Percentiles rank a stretch among this genome's conserved stretches.
These are phyloP conservation scores for Pemphigus obesinymphae DNA, from an alignment of 1,140 invertebrate genomes.

Conservation along the genomic window DNA sequence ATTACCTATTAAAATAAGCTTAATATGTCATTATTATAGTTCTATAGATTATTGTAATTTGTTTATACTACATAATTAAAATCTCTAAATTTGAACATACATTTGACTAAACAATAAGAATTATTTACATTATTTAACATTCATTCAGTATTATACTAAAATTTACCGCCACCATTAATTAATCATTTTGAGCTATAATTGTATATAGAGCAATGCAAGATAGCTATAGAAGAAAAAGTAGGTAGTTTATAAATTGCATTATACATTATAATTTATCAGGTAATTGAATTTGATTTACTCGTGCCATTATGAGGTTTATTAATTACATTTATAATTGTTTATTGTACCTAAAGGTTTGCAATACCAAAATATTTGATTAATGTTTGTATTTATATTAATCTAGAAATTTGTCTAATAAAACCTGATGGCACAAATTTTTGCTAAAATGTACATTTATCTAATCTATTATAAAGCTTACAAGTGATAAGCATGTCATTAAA, in stretches of 20 bases:
- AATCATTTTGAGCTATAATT: conserved; percentile 8
- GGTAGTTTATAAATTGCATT: background rate
- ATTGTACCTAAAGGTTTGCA: background rate
- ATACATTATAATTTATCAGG: background rate
- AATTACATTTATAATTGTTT: background rate
- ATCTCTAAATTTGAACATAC: background rate
- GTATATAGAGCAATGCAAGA: conserved; percentile 8
- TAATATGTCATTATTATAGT: background rate
- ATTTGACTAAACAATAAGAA: background rate
- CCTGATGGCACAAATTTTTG: background rate
- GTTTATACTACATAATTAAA: background rate
- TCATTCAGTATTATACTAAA: background rate
- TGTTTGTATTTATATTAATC: no score
- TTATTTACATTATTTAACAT: conserved; percentile 20
- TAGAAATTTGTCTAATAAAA: background rate
- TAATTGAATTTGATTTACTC: background rate
- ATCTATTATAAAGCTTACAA: conserved; percentile 1
- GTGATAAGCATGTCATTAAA: background rate
- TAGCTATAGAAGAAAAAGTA: conserved; percentile 13
- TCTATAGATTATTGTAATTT: background rate
- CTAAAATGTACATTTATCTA: background rate
- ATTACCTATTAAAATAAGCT: conserved; percentile 14
- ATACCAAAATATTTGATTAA: background rate
- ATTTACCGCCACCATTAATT: conserved; percentile 31
- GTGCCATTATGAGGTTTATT: background rate